A percentile compares a stretch with the other conserved stretches of the same genome.
phyloP scores from a whole-genome alignment of 2,888 invertebrate species.

The Phortica magna region DNA sequence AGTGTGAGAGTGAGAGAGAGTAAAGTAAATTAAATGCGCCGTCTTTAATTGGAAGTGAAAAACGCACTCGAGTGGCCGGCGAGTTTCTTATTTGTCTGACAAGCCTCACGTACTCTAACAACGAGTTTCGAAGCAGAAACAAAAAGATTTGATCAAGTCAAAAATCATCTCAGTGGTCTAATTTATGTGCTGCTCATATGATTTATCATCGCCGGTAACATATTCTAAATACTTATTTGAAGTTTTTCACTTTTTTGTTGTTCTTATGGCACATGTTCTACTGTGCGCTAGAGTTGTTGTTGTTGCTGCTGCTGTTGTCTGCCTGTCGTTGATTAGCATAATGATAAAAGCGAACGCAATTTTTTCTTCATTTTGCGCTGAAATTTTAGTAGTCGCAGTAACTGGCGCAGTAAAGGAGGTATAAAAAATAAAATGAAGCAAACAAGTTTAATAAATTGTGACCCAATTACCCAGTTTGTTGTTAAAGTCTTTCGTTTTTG shows the following conservation, averaged over 20 bases:
- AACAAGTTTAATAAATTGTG: conserved; percentile 77
- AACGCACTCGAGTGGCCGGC: too few species aligned
- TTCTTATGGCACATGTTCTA: background rate
- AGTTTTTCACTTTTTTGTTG: background rate
- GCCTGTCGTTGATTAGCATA: conserved; percentile 35
- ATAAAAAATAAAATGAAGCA: conserved; percentile 42
- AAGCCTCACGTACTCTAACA: too few species aligned
- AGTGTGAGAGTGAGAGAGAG: background rate
- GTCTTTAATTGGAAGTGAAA: too few species aligned
- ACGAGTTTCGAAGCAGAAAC: too few species aligned
- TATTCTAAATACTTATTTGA: too few species aligned
- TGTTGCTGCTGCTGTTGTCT: background rate
- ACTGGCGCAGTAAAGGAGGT: conserved; percentile 33
- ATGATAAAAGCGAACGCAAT: conserved; percentile 53
- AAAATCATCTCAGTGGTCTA: too few species aligned
- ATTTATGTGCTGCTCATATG: too few species aligned
- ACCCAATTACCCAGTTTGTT: conserved; percentile 74
- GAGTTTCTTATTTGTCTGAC: too few species aligned
- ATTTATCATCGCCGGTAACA: too few species aligned
- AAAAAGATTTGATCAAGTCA: too few species aligned
- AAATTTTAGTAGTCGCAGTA: conserved; percentile 32
- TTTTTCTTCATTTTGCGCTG: conserved; percentile 2
- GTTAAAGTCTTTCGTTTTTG: conserved; percentile 16
- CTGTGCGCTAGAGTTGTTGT: conserved; percentile 4
- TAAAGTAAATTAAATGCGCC: background rate